Evolutionary conservation across 2,888 invertebrate genomes (phyloP), one percentile per base, ranked within the genome.

Genomic region (Tanypteryx hageni): DNA sequence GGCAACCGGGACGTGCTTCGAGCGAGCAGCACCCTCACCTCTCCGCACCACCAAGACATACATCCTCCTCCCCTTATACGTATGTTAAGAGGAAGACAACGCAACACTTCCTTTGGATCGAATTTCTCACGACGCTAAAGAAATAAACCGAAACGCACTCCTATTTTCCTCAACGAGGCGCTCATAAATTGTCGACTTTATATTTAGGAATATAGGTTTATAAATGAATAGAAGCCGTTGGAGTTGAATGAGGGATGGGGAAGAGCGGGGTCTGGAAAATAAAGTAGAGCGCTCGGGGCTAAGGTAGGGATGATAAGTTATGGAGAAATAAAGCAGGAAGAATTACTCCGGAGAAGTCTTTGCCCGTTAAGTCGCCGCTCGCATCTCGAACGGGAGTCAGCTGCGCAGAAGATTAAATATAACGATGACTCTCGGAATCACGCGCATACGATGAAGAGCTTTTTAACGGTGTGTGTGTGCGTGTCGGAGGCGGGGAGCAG

Each of bases 341-440:
- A 16, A 64, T 64, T 64, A 64, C 64, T 14, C 8, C 64, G 64
- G 14, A 8, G n/a, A 64, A 64, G 64, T 64, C 16, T 64, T 64
- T 64, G 16, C 10, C 22, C 58, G 56, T 58, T 56, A 58, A 85
- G 58, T 85, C 22, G 16, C 58, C 14, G 10, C 16, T 64, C n/a
- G n/a, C 64, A 64, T 8, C 14, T 22, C 58, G 14, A 86, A 64
- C 64, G 86, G 86, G 86, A 86, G 86, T 86, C 86, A 86, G 56
- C 83, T 56, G 83, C 57, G 56, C 56, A n/a, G 59, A 61, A 61
- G 61, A 86, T 86, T 61, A 27, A 61, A 86, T 86, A 86, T n/a
- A 31, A 86, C 86, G 86, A 86, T 86, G 86, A 86, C 86, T 86
- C 86, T 22, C 27, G 86, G 61, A 86, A 86, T 86, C 31, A 59